These are phyloP conservation scores for Xenus cinereus DNA, from an alignment of 2,113 vertebrate species.

Conservation along the genomic window DNA sequence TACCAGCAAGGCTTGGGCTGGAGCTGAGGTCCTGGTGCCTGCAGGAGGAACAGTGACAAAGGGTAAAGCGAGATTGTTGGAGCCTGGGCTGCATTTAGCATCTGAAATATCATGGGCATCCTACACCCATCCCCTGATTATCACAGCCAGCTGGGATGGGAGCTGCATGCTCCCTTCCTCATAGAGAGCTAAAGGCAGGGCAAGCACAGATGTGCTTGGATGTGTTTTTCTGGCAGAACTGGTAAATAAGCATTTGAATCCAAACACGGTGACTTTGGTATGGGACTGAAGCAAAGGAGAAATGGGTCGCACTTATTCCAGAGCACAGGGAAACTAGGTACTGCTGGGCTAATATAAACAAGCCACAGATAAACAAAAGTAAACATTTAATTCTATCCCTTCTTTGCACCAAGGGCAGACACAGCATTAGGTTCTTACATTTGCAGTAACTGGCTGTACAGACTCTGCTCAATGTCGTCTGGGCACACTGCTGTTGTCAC, in stretches of 20 bases:
- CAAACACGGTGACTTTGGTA: not conserved
- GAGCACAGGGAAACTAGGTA: not conserved
- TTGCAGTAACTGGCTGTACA: too few relatives aligned
- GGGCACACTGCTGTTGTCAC: too few relatives aligned
- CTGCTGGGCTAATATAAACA: not conserved
- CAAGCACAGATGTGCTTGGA: not conserved
- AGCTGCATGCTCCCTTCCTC: not conserved
- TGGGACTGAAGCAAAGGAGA: not conserved
- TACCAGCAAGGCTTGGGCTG: not conserved
- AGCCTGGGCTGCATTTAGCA: not conserved
- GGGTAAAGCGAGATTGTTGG: too few relatives aligned
- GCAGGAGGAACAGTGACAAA: not conserved
- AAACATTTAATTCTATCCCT: not conserved
- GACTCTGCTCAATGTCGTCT: not conserved
- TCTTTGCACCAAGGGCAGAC: not conserved
- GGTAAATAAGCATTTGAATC: not conserved
- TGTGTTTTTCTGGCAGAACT: not conserved
- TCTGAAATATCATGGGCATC: not conserved
- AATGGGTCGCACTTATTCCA: accelerated
- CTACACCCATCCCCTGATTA: too few relatives aligned
- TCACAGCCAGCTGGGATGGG: accelerated
- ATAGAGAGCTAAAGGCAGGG: not conserved
- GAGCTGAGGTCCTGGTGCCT: not conserved
- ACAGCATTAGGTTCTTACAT: too few relatives aligned
- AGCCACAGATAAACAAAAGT: not conserved